Conservation (phyloP, 2,888 invertebrate species). For the Poecilus cupreus region DNA sequence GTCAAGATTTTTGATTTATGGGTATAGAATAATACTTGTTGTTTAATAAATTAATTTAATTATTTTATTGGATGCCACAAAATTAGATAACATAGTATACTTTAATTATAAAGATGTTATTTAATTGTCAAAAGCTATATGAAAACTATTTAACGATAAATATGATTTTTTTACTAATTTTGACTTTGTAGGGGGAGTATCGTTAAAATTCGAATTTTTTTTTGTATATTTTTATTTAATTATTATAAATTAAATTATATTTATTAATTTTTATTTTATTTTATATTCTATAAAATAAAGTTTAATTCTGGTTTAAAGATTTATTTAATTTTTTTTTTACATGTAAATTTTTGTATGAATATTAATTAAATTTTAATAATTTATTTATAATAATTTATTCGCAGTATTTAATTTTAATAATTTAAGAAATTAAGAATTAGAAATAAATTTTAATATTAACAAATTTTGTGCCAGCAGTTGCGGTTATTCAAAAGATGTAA, state of each 20-base stretch:
- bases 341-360: conserved; percentile 74
- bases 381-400: conserved; percentile 66
- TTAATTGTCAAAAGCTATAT: too few relatives aligned
- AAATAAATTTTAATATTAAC: conserved; percentile 76
- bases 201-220: too few relatives aligned
- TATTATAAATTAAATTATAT: not conserved
- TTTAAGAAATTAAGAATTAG: conserved; percentile 78
- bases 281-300: conserved; percentile 70
- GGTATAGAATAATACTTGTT: too few relatives aligned
- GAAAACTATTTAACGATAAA: too few relatives aligned
- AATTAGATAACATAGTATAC: too few relatives aligned
- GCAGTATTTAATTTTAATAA: conserved; percentile 76
- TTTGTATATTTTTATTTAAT: too few relatives aligned
- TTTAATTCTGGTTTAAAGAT: conserved; percentile 75
- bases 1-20: too few relatives aligned
- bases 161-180: too few relatives aligned
- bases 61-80: too few relatives aligned
- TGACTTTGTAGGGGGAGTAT: too few relatives aligned
- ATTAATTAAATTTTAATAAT: conserved; percentile 72
- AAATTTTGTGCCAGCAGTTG: conserved; percentile 83
- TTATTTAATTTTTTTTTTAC: conserved; percentile 76
- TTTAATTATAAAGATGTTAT: too few relatives aligned
- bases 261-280: conserved; percentile 2
- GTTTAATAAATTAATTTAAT: too few relatives aligned
- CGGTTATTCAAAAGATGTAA: conserved; percentile 80